Evolutionary conservation across 2,113 vertebrate species (phyloP).

Genomic region (Dipodomys stephensi): DNA sequence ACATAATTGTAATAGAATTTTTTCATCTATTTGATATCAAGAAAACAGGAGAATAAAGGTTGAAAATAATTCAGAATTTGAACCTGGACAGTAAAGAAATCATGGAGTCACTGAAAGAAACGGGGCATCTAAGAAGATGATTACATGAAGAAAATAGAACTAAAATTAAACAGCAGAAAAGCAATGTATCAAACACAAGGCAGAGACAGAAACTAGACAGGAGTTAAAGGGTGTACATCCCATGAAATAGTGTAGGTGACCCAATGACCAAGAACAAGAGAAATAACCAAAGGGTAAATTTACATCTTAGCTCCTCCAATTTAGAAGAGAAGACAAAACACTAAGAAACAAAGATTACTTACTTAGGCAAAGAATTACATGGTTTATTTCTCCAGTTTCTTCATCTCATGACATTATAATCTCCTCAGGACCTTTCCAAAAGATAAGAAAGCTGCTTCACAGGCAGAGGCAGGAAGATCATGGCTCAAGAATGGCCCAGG

Average conservation of each 20-base stretch:
- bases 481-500: no score
- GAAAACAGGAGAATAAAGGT: neutral
- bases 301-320: neutral
- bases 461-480: no score
- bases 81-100: neutral
- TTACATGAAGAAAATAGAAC: neutral
- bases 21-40: neutral
- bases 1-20: neutral
- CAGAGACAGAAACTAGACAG: neutral
- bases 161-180: neutral
- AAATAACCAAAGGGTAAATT: neutral
- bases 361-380: neutral
- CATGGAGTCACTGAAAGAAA: neutral
- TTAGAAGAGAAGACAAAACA: neutral
- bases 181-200: no score
- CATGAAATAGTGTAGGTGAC: neutral
- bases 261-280: neutral
- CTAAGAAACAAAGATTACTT: neutral
- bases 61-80: neutral
- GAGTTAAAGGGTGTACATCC: neutral
- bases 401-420: neutral
- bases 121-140: neutral
- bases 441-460: no score
- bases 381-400: neutral
- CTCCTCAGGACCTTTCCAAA: neutral